phyloP scores from a whole-genome alignment of 2,797 vertebrate genomes.

The Eidolon dupreanum region DNA sequence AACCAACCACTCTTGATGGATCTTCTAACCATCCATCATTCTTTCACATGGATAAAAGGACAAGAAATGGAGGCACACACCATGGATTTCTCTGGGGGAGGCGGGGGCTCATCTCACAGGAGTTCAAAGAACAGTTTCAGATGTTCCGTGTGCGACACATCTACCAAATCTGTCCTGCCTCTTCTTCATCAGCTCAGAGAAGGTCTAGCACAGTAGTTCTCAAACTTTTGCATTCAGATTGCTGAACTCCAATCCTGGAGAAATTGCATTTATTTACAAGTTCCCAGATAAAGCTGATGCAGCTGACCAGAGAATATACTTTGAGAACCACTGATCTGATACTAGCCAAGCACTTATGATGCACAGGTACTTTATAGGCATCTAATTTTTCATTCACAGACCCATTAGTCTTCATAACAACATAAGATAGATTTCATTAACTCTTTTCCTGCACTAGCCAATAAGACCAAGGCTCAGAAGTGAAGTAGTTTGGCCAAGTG shows the following conservation, averaged over 20 bases:
- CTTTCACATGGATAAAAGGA: not conserved
- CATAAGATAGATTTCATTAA: not conserved
- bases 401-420: not conserved
- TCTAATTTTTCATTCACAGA: not conserved
- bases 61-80: not conserved
- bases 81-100: not conserved
- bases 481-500: not conserved
- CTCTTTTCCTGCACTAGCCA: not conserved
- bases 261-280: not conserved
- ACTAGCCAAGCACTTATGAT: not conserved
- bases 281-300: not conserved
- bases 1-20: too few relatives aligned
- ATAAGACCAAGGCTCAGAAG: not conserved
- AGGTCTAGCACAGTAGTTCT: not conserved
- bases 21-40: not conserved
- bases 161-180: not conserved
- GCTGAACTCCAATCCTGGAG: not conserved
- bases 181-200: not conserved
- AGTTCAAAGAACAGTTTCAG: not conserved
- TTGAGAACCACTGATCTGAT: not conserved
- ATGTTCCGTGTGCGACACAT: not conserved
- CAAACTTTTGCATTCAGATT: not conserved
- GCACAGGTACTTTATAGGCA: not conserved
- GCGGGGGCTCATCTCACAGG: not conserved
- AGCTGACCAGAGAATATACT: not conserved